Conservation (phyloP, 1,140 invertebrate genomes). For the Trialeurodes vaporariorum region DNA sequence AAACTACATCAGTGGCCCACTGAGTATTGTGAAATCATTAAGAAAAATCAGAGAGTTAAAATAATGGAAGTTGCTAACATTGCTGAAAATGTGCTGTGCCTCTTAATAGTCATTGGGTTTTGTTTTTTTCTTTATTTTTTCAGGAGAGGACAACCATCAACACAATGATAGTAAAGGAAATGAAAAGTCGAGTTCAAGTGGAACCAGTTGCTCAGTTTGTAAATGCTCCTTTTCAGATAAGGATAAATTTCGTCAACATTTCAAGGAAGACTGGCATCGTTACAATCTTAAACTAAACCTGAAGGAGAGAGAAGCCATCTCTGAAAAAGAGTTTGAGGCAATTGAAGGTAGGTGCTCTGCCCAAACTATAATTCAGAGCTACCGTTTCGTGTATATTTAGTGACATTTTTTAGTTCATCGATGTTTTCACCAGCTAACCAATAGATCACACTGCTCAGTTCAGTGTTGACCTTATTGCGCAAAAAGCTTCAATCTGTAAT, state of each 20-base stretch:
- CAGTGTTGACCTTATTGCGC: too few relatives aligned
- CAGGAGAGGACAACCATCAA: not conserved
- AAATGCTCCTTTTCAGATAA: not conserved
- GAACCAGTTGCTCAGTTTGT: not conserved
- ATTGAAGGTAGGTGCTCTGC: slow-evolving; percentile 15
- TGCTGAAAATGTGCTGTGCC: too few relatives aligned
- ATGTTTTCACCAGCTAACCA: too few relatives aligned
- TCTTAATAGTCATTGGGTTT: not conserved
- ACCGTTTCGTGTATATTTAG: too few relatives aligned
- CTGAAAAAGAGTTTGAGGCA: slow-evolving; percentile 66
- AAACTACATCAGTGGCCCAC: too few relatives aligned
- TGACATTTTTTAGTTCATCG: too few relatives aligned
- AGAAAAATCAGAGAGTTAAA: too few relatives aligned
- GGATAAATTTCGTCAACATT: slow-evolving; percentile 48
- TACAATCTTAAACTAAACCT: slow-evolving; percentile 95
- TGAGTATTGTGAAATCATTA: too few relatives aligned
- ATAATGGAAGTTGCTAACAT: too few relatives aligned
- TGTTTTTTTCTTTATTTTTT: not conserved
- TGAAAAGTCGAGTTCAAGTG: not conserved
- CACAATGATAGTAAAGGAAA: not conserved
- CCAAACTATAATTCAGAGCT: slow-evolving; percentile 1
- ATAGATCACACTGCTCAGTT: too few relatives aligned
- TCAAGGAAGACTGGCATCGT: slow-evolving; percentile 87
- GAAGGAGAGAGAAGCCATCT: slow-evolving; percentile 66
- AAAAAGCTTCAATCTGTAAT: too few relatives aligned